phyloP scores from a whole-genome alignment of 2,888 invertebrate species.

The Hirtodrosophila confusa region DNA sequence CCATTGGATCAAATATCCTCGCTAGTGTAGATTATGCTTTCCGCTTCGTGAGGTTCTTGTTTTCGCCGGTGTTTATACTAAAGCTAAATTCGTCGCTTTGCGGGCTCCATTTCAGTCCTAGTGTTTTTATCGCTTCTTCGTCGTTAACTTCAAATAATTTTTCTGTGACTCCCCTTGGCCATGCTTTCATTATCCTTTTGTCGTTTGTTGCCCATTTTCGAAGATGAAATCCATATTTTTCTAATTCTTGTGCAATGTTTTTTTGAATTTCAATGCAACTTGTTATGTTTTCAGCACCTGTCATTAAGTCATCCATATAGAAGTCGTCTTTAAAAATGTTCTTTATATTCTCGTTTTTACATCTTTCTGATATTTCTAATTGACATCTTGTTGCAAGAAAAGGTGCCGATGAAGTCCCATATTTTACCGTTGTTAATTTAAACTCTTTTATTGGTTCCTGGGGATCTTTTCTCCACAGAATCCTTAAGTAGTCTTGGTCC shows the following conservation, averaged over 20 bases:
- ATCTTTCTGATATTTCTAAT: background rate
- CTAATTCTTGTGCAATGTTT: background rate
- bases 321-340: background rate
- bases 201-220: background rate
- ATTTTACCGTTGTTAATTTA: too few relatives aligned
- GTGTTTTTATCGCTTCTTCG: conserved; percentile 7
- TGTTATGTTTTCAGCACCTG: background rate
- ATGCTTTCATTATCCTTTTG: too few relatives aligned
- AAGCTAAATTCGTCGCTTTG: conserved; percentile 5
- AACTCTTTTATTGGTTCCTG: too few relatives aligned
- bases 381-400: background rate
- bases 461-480: too few relatives aligned
- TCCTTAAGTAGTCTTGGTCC: too few relatives aligned
- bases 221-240: background rate
- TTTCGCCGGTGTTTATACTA: background rate
- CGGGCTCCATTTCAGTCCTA: conserved; percentile 10
- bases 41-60: background rate
- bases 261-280: background rate
- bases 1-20: conserved; percentile 6
- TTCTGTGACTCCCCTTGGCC: too few relatives aligned
- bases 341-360: background rate
- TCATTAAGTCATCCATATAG: background rate
- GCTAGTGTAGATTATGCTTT: conserved; percentile 1
- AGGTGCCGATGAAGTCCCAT: conserved; percentile 1
- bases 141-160: background rate